Base-by-base conservation (phyloP, 2,113 vertebrate genomes). In the Channa maculata region DNA sequence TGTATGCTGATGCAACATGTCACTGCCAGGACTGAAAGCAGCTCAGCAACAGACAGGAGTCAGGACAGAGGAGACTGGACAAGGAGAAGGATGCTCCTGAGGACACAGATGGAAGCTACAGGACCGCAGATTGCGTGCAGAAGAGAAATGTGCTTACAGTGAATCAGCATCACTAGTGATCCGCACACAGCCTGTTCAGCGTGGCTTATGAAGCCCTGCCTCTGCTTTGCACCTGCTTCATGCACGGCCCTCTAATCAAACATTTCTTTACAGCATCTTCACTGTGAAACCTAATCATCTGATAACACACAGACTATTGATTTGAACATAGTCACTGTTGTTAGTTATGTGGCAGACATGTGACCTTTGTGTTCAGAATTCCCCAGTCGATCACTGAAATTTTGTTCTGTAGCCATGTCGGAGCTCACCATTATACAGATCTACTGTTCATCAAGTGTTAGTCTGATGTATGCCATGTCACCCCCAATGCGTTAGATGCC, bases 151-250 rank as follows among this genome's bases (percentile, higher is more conserved):
- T 74, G 79, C n/a, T 92, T 83, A 93, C 92, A 93, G 84, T 90
- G 90, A 89, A 83, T 54, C 71, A 91, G 71, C 70, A 73, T 83
- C 79, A 86, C 75, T 52, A 75, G 73, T 92, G 88, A 93, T 86
- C 91, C 88, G 90, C 91, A 92, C 65, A 80, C 37, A 50, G 77
- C 58, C 41, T 12, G 7, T 52, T 53, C 59, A 65, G 38, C 2
- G 37, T 38, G 61, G 44, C 54, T 53, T 65, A 48, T 65, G 66
- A 94, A 92, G 89, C 86, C 89, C 92, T 83, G 90, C 93, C 92
- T 94, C 92, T 88, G 88, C 85, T 55, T 95, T 95, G 93, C 92
- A 83, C 89, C 76, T 93, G 94, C 94, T 84, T 71, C 85, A 82
- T 88, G 92, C 95, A 93, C 88, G 93, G 94, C 91, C 82, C 65